These are phyloP conservation scores for Myrmecobius fasciatus DNA, from an alignment of 2,113 vertebrate genomes.

Conservation along the genomic window DNA sequence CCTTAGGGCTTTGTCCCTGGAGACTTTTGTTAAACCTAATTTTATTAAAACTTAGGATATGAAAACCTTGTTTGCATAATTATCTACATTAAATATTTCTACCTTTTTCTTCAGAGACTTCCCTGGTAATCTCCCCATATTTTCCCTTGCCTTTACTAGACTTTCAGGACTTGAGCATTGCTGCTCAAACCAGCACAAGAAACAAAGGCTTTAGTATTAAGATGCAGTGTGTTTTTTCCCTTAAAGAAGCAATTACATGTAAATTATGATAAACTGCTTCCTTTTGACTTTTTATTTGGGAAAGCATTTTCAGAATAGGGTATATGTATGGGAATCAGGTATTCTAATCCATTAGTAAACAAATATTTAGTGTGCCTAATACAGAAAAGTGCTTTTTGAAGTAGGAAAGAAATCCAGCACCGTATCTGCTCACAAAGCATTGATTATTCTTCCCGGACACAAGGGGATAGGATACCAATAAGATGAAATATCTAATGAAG, in stretches of 20 bases:
- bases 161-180: slow-evolving; percentile 17
- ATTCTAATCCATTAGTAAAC: background rate
- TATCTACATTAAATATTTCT: slow-evolving; percentile 83
- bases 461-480: background rate
- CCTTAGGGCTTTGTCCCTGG: slow-evolving; percentile 67
- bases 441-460: background rate
- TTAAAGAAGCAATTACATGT: background rate
- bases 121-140: slow-evolving; percentile 63
- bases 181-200: slow-evolving; percentile 42
- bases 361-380: background rate
- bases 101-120: slow-evolving; percentile 77
- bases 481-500: background rate
- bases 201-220: slow-evolving; percentile 39
- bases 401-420: background rate
- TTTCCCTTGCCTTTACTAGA: slow-evolving; percentile 27
- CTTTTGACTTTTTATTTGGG: background rate
- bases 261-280: slow-evolving; percentile 9
- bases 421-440: background rate
- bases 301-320: background rate
- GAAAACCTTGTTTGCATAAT: slow-evolving; percentile 83
- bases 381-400: background rate
- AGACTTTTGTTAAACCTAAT: slow-evolving; percentile 82
- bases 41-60: slow-evolving; percentile 82
- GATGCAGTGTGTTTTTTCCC: slow-evolving; percentile 1
- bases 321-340: background rate